Evolutionary conservation across 2,888 invertebrate genomes (phyloP).

Genomic region (Leptothorax acervorum): DNA sequence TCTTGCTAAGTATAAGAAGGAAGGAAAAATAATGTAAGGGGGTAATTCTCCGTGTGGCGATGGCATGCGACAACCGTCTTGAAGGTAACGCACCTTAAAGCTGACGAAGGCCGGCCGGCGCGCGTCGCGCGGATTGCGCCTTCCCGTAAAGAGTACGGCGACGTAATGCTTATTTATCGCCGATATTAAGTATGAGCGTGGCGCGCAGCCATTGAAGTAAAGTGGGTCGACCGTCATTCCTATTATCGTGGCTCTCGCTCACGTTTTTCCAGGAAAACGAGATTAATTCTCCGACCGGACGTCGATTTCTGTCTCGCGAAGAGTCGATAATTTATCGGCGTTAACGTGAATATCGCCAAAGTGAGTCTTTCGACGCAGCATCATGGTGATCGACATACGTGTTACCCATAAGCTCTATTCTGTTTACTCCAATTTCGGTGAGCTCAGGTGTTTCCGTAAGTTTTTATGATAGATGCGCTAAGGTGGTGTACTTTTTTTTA

Average conservation of each 20-base stretch:
- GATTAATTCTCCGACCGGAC: constrained; percentile 54
- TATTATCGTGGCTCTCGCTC: constrained; percentile 67
- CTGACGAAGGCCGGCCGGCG: constrained; percentile 52
- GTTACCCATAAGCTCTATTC: neutral
- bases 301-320: constrained; percentile 57
- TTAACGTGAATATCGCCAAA: constrained; percentile 9
- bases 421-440: neutral
- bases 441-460: constrained; percentile 25
- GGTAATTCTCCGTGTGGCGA: neutral
- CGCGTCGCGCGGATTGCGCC: constrained; percentile 45
- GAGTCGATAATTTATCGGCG: constrained; percentile 39
- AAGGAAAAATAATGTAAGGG: constrained; percentile 5
- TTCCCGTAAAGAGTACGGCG: constrained; percentile 55
- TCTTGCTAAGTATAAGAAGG: neutral
- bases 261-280: constrained; percentile 62
- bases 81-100: constrained; percentile 44
- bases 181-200: constrained; percentile 68
- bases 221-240: constrained; percentile 74
- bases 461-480: constrained; percentile 23
- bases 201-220: constrained; percentile 59
- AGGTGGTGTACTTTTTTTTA: constrained; percentile 3
- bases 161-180: constrained; percentile 72
- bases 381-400: neutral
- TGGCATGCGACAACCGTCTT: constrained; percentile 17
- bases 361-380: neutral